phyloP scores from a whole-genome alignment of 1,140 invertebrate species.

The Centruroides sculpturatus region DNA sequence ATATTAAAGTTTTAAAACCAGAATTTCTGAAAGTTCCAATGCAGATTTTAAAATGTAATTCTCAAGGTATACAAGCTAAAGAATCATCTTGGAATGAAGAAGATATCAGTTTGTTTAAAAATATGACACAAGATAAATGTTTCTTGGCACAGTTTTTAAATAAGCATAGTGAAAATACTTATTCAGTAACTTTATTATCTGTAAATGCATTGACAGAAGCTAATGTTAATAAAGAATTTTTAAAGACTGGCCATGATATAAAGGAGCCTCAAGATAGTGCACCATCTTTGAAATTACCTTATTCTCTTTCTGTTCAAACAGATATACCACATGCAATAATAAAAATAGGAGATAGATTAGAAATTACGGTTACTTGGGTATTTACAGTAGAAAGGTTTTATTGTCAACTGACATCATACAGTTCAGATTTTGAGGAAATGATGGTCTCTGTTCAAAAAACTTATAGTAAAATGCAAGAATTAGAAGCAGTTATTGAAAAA shows the following conservation, averaged over 20 bases:
- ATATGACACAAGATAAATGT: conserved; percentile 12
- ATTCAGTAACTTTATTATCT: conserved; percentile 7
- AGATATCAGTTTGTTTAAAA: conserved; percentile 6
- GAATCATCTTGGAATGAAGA: neutral
- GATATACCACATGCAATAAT: neutral
- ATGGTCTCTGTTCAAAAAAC: conserved; percentile 7
- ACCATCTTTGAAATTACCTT: too few species aligned
- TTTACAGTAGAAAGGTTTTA: conserved; percentile 1
- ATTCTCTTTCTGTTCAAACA: too few species aligned
- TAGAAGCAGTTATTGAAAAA: conserved; percentile 3
- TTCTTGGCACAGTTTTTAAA: conserved; percentile 13
- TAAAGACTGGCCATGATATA: conserved; percentile 17
- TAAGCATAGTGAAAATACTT: conserved; percentile 1
- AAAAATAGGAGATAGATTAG: too few species aligned
- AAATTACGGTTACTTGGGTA: too few species aligned
- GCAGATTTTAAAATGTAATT: conserved; percentile 7
- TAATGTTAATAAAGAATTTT: conserved; percentile 16
- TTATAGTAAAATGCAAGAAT: neutral
- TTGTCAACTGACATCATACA: conserved; percentile 6
- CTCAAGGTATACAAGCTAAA: neutral
- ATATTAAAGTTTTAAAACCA: conserved; percentile 3
- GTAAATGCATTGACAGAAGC: conserved; percentile 6
- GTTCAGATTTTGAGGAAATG: conserved; percentile 3
- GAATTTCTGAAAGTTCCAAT: conserved; percentile 2
- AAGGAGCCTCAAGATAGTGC: too few species aligned